Evolutionary conservation across 2,797 vertebrate genomes (phyloP).

Genomic region (Argyrosomus regius): DNA sequence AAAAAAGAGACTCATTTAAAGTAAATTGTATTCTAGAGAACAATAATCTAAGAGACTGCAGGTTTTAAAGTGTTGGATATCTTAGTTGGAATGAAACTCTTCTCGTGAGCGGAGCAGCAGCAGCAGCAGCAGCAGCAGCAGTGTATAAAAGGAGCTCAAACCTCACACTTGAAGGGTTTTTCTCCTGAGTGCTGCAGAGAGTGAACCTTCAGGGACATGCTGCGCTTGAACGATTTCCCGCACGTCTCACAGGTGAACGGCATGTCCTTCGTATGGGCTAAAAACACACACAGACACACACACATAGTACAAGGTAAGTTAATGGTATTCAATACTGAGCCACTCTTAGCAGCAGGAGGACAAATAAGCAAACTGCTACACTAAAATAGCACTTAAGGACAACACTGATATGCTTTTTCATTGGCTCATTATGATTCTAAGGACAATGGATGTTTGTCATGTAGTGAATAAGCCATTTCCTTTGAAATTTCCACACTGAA

Average conservation of each 20-base stretch:
- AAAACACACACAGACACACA: conserved; percentile 32
- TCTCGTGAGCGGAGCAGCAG: conserved; percentile 19
- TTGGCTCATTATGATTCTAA: conserved; percentile 25
- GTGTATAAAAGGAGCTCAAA: conserved; percentile 70
- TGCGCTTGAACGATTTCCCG: conserved; percentile 97
- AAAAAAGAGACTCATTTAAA: not conserved
- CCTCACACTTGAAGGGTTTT: conserved; percentile 98
- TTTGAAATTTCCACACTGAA: conserved; percentile 34
- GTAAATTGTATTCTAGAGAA: conserved; percentile 7
- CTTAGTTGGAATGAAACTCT: conserved; percentile 16
- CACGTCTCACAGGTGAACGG: conserved; percentile 98
- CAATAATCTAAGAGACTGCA: conserved; percentile 3
- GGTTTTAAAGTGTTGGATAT: conserved; percentile 3
- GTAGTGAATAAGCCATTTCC: conserved; percentile 51
- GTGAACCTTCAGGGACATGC: conserved; percentile 99
- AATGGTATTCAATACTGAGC: conserved; percentile 31
- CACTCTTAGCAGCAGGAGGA: conserved; percentile 23
- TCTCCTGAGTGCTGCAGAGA: conserved; percentile 97
- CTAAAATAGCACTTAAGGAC: conserved; percentile 24
- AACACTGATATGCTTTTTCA: conserved; percentile 25
- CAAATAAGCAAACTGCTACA: conserved; percentile 23
- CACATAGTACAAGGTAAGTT: conserved; percentile 35
- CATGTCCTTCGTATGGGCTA: conserved; percentile 99
- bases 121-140: not conserved
- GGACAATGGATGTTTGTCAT: conserved; percentile 41